Base-by-base conservation (phyloP, 2,797 vertebrate genomes). In the Phylloscopus collybita region DNA sequence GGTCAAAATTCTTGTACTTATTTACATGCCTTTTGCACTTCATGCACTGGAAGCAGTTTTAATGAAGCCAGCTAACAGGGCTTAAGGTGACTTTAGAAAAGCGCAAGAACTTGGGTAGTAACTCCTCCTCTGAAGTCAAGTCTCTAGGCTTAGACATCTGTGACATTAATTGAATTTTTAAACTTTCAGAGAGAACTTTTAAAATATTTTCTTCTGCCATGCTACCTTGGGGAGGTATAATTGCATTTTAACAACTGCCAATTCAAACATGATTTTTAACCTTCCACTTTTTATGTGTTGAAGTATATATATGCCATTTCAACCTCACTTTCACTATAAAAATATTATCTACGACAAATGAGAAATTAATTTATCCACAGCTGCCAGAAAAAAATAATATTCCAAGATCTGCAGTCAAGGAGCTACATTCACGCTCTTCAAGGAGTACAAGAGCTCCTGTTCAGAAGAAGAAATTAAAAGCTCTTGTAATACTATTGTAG, bases 311-410 rank as follows among this genome's bases (percentile, higher is more conserved):
- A 97, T 97, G 95, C 97, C 59, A 97, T 97, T 97, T 97, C 93
- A 96, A 96, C 91, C 97, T 97, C 91, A 85, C 94, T 98, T 97
- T 97, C 96, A 94, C 94, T 97, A 96, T 97, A 97, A 97, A 98
- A 98, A 96, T 96, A 98, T 95, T 96, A 96, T 89, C 92, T 73
- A 93, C 9, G 60, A 96, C 90, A 97, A 96, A 98, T 97, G 95
- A 97, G 95, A 97, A 97, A 97, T 96, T 97, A 97, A 97, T 97
- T 97, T 97, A 97, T 97, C 97, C 95, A 71, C 92, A 82, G 62
- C 79, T 47, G 90, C 91, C 78, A 59, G 42, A 69, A 97, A 93
- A 96, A 78, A 78, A 92, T 45, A 64, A 70, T 1, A 67, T 25
- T 51, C 3, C 36, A 83, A 90, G 67, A 96, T 92, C 88, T 78